A percentile compares a stretch with the other conserved stretches of the same genome.
Conservation (phyloP, 2,797 vertebrate genomes). For the Lindbergichthys nudifrons region DNA sequence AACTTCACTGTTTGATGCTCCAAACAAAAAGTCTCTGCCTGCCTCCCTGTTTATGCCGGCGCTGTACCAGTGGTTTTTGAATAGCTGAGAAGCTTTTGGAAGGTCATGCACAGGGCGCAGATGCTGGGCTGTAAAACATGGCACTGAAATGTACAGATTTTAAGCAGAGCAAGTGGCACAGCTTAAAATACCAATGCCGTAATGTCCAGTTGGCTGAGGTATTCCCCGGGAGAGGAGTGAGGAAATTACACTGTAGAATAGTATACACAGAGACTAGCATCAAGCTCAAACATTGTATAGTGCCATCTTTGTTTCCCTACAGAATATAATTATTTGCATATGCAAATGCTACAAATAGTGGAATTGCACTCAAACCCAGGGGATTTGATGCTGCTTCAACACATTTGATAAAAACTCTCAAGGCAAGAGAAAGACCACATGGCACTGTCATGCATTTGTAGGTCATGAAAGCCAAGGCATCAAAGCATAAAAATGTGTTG, state of each 20-base stretch:
- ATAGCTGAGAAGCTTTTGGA: conserved; percentile 1
- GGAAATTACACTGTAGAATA: conserved; percentile 3
- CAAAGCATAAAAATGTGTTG: neutral
- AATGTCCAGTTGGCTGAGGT: conserved; percentile 24
- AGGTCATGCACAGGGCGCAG: conserved; percentile 20
- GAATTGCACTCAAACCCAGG: neutral
- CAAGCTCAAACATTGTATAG: neutral
- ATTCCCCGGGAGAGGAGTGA: conserved; percentile 29
- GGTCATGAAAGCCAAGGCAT: conserved; percentile 13
- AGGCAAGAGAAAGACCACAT: conserved; percentile 10
- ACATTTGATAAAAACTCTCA: conserved; percentile 32
- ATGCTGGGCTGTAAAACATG: conserved; percentile 15
- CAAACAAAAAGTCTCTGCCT: neutral
- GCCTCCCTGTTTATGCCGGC: conserved; percentile 1
- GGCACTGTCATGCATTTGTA: conserved; percentile 26
- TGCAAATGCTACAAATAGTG: neutral
- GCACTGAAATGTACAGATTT: conserved; percentile 22
- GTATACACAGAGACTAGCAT: neutral
- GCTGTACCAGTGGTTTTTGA: conserved; percentile 14
- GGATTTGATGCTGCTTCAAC: conserved; percentile 24
- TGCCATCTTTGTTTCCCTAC: conserved; percentile 2
- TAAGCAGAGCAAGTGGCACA: conserved; percentile 22
- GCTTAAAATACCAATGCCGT: conserved; percentile 30
- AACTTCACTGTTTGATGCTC: conserved; percentile 15
- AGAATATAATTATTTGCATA: conserved; percentile 3